Conservation (phyloP, 2,797 vertebrate genomes). For the Amblyopsis hoosieri region DNA sequence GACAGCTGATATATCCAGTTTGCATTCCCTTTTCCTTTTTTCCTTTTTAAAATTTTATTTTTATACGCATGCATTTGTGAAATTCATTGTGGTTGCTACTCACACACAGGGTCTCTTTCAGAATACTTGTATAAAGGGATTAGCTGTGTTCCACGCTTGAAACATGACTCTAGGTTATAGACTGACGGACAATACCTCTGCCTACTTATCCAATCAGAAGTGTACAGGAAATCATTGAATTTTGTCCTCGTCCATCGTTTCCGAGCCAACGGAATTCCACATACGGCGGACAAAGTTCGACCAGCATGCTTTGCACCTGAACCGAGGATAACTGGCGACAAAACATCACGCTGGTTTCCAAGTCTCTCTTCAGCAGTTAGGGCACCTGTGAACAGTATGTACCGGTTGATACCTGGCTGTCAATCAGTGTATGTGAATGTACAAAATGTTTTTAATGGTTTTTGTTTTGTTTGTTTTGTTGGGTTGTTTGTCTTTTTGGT, state of each 20-base stretch:
- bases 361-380: conserved; percentile 43
- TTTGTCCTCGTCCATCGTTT: conserved; percentile 21
- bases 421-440: conserved; percentile 78
- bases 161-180: conserved; percentile 8
- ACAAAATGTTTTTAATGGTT: conserved; percentile 56
- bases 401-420: conserved; percentile 64
- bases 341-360: conserved; percentile 38
- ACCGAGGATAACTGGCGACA: conserved; percentile 35
- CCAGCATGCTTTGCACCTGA: conserved; percentile 68
- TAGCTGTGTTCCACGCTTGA: conserved; percentile 11
- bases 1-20: conserved; percentile 33
- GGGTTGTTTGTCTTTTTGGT: conserved; percentile 47
- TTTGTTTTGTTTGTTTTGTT: conserved; percentile 36
- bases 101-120: conserved; percentile 25
- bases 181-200: conserved; percentile 43
- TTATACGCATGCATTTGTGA: conserved; percentile 75
- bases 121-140: conserved; percentile 42
- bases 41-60: conserved; percentile 79
- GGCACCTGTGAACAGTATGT: conserved; percentile 56
- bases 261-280: conserved; percentile 29
- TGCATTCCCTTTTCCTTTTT: neutral
- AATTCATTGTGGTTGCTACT: conserved; percentile 65
- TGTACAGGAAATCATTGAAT: conserved; percentile 53
- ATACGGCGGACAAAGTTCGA: conserved; percentile 35
- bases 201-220: conserved; percentile 42